phyloP scores from a whole-genome alignment of 64 coral and sea anemone species.

The Platygyra sinensis region DNA sequence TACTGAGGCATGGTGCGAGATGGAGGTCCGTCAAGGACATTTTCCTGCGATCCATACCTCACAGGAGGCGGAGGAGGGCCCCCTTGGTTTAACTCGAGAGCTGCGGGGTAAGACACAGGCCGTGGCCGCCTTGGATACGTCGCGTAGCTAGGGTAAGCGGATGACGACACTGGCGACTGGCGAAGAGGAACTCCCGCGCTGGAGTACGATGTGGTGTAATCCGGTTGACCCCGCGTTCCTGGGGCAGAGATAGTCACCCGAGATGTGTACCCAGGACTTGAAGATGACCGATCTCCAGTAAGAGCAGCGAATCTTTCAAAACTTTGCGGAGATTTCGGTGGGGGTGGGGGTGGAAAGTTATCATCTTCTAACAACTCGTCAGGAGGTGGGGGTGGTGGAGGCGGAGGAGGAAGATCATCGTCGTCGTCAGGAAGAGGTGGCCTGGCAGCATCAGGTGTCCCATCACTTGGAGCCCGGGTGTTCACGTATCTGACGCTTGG shows the following conservation, averaged over 20 bases:
- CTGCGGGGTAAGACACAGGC: constrained; percentile 54
- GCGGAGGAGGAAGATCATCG: constrained; percentile 64
- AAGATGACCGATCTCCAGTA: constrained; percentile 44
- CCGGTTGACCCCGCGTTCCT: background rate
- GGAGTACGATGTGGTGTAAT: background rate
- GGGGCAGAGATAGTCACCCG: constrained; percentile 3
- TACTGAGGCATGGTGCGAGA: constrained; percentile 45
- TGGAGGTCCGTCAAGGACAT: constrained; percentile 18
- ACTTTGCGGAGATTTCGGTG: constrained; percentile 30
- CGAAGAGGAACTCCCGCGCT: constrained; percentile 26
- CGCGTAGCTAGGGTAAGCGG: constrained; percentile 27
- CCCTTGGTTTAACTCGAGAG: constrained; percentile 49
- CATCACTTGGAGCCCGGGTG: constrained; percentile 67
- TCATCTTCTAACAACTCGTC: constrained; percentile 64
- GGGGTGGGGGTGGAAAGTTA: constrained; percentile 70
- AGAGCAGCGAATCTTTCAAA: constrained; percentile 7
- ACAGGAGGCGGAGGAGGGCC: constrained; percentile 1
- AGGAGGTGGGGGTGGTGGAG: constrained; percentile 65
- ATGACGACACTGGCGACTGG: constrained; percentile 43
- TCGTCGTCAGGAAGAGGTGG: constrained; percentile 59
- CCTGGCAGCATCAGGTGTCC: constrained; percentile 37
- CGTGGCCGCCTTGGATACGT: constrained; percentile 57
- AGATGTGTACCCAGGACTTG: constrained; percentile 40
- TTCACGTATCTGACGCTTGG: constrained; percentile 80
- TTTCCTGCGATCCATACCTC: constrained; percentile 54